Conservation (phyloP, 2,797 vertebrate genomes). For the Malurus leucopterus region DNA sequence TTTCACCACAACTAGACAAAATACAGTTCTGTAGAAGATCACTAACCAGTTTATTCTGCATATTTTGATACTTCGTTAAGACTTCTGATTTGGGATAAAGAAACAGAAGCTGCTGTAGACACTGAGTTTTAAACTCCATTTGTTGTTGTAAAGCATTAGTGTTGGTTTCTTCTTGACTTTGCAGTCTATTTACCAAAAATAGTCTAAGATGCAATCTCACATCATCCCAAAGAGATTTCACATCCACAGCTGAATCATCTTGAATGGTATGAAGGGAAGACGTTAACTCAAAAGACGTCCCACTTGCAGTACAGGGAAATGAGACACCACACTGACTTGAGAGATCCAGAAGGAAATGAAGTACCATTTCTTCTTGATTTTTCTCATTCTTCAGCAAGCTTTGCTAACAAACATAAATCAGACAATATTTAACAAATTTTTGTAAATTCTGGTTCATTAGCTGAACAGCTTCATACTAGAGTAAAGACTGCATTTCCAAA, state of each 20-base stretch:
- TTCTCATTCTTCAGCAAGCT: conserved; percentile 82
- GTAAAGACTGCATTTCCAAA: neutral
- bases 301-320: conserved; percentile 75
- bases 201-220: conserved; percentile 83
- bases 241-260: conserved; percentile 78
- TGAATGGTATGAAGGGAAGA: conserved; percentile 80
- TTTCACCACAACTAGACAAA: conserved; percentile 73
- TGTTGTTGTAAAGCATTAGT: conserved; percentile 52
- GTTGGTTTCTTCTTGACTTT: conserved; percentile 52
- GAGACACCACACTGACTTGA: conserved; percentile 82
- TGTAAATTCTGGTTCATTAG: neutral
- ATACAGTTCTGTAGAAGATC: conserved; percentile 72
- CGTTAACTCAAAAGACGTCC: conserved; percentile 58
- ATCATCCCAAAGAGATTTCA: conserved; percentile 86
- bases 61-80: conserved; percentile 81
- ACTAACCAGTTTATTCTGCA: conserved; percentile 77
- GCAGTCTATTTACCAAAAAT: conserved; percentile 82
- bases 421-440: conserved; percentile 36
- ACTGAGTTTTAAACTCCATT: conserved; percentile 72
- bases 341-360: conserved; percentile 86
- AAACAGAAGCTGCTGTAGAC: conserved; percentile 84
- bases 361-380: conserved; percentile 81
- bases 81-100: conserved; percentile 88
- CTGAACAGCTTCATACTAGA: neutral
- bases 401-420: conserved; percentile 77